A percentile compares a stretch with the other conserved stretches of the same genome.
Evolutionary conservation across 2,888 invertebrate species (phyloP).

Genomic region (Cerastis leucographa): DNA sequence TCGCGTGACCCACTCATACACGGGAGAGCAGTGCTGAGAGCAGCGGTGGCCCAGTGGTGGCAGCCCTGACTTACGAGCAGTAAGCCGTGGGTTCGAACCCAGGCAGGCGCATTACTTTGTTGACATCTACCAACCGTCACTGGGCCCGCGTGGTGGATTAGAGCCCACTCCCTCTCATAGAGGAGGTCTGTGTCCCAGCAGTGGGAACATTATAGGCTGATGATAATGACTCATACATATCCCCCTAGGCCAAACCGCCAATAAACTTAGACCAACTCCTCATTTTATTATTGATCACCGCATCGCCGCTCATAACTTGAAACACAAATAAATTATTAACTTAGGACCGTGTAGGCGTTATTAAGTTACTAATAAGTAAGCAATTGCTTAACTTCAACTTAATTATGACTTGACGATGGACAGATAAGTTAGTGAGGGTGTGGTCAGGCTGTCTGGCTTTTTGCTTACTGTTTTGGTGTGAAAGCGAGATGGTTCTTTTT

Average conservation of each 20-base stretch:
- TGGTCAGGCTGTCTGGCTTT: not conserved
- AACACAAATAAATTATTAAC: constrained; percentile 46
- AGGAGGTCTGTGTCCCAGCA: no score
- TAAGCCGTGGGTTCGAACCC: no score
- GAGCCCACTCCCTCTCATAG: no score
- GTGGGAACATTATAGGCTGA: no score
- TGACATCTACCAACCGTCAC: no score
- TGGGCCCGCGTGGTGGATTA: no score
- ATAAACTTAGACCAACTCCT: not conserved
- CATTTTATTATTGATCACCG: not conserved
- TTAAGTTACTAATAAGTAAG: constrained; percentile 59
- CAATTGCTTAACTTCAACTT: constrained; percentile 55
- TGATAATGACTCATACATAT: no score
- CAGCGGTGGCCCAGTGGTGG: no score
- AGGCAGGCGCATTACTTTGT: no score
- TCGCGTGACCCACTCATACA: not conserved
- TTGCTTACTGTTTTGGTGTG: constrained; percentile 34
- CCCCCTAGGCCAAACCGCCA: not conserved
- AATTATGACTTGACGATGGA: constrained; percentile 35
- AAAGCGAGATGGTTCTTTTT: constrained; percentile 23
- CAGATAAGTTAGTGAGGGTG: constrained; percentile 28
- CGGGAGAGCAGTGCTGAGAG: no score
- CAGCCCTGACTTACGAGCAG: no score
- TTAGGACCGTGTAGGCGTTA: constrained; percentile 60
- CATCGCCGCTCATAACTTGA: constrained; percentile 51